These are phyloP conservation scores for Helicolenus hilgendorfi DNA, from an alignment of 2,797 vertebrate species.

Conservation along the genomic window DNA sequence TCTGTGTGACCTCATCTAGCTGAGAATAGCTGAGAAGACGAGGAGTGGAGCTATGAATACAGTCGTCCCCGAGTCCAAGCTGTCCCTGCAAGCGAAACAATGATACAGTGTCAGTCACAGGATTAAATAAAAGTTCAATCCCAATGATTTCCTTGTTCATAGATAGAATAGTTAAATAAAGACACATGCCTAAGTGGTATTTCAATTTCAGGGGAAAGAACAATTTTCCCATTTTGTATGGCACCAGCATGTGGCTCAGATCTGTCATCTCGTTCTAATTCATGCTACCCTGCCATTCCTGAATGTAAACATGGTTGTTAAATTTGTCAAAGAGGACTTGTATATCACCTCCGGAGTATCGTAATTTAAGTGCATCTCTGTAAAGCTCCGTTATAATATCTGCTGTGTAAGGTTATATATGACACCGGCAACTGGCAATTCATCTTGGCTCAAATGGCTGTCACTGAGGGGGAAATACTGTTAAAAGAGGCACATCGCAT, in stretches of 20 bases:
- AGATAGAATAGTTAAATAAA: slow-evolving; percentile 55
- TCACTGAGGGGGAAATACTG: slow-evolving; percentile 89
- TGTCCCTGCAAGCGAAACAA: slow-evolving; percentile 74
- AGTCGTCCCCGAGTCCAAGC: slow-evolving; percentile 72
- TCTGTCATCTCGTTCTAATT: slow-evolving; percentile 22
- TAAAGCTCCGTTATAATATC: slow-evolving; percentile 90
- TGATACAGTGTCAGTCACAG: slow-evolving; percentile 45
- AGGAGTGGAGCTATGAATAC: slow-evolving; percentile 45
- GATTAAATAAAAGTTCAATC: slow-evolving; percentile 66
- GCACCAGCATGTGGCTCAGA: slow-evolving; percentile 11
- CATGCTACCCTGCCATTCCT: slow-evolving; percentile 41
- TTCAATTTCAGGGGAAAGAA: slow-evolving; percentile 35
- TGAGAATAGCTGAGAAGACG: slow-evolving; percentile 50
- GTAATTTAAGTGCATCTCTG: slow-evolving; percentile 46
- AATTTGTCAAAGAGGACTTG: slow-evolving; percentile 82
- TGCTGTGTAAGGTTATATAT: slow-evolving; percentile 89
- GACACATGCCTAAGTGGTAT: slow-evolving; percentile 35
- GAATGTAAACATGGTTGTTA: slow-evolving; percentile 70
- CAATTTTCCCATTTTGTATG: slow-evolving; percentile 26
- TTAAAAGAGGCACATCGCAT: slow-evolving; percentile 86
- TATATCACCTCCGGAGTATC: slow-evolving; percentile 71
- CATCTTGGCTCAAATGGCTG: slow-evolving; percentile 94
- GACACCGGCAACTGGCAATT: slow-evolving; percentile 90
- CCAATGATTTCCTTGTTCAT: slow-evolving; percentile 32
- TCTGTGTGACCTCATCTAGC: slow-evolving; percentile 36